phyloP scores from a whole-genome alignment of 2,797 vertebrate species.

The Aphelocoma californica region DNA sequence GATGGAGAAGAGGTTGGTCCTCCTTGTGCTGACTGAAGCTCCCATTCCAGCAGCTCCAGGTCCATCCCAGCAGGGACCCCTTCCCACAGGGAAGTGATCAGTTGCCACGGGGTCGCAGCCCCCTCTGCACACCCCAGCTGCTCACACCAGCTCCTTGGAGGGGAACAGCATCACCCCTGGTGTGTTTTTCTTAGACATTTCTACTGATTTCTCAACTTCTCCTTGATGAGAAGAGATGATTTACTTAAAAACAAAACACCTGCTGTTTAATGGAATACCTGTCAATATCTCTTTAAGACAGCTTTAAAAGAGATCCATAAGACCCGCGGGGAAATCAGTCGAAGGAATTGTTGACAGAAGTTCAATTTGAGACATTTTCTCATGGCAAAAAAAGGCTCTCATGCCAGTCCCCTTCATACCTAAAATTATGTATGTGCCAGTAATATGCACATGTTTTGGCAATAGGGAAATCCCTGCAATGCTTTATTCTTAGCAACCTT shows the following conservation, averaged over 20 bases:
- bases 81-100: accelerated
- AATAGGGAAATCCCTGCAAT: not conserved
- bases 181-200: not conserved
- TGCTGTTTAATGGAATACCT: not conserved
- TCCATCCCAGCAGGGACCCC: not conserved
- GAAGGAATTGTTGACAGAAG: not conserved
- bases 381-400: not conserved
- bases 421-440: not conserved
- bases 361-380: not conserved
- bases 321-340: not conserved
- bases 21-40: accelerated
- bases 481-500: not conserved
- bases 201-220: not conserved
- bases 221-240: not conserved
- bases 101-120: not conserved
- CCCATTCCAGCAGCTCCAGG: not conserved
- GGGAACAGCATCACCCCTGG: not conserved
- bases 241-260: not conserved
- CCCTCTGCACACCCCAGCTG: not conserved
- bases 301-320: not conserved
- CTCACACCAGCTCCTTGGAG: not conserved
- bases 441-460: not conserved
- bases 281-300: not conserved
- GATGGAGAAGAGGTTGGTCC: accelerated
- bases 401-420: not conserved